phyloP scores from a whole-genome alignment of 2,888 invertebrate species.

The Megaustenia siamemsis region DNA sequence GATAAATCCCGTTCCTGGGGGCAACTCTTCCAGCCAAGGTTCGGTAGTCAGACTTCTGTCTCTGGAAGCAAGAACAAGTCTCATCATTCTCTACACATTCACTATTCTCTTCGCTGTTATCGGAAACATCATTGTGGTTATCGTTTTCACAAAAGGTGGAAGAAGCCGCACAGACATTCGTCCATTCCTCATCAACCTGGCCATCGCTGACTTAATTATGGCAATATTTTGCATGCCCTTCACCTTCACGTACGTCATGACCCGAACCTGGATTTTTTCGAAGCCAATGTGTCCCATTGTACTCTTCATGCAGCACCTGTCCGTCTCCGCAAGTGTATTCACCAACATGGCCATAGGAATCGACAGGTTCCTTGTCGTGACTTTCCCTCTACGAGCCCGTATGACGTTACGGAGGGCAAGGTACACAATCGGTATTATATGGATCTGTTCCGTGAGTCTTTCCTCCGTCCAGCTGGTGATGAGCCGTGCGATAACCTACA shows the following conservation, averaged over 20 bases:
- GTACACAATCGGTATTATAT: conserved; percentile 76
- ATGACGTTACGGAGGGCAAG: conserved; percentile 79
- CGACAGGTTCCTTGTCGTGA: conserved; percentile 79
- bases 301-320: conserved; percentile 81
- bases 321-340: conserved; percentile 81
- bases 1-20: not conserved
- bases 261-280: conserved; percentile 81
- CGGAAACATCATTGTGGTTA: conserved; percentile 81
- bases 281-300: conserved; percentile 81
- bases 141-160: conserved; percentile 80
- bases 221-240: conserved; percentile 94
- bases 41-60: conserved; percentile 48
- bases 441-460: conserved; percentile 79
- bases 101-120: conserved; percentile 81
- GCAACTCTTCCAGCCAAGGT: not conserved
- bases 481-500: conserved; percentile 67
- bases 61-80: conserved; percentile 58
- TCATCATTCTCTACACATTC: conserved; percentile 80
- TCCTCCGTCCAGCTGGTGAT: conserved; percentile 80
- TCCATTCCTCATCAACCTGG: conserved; percentile 89
- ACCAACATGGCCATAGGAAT: conserved; percentile 82
- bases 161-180: conserved; percentile 77
- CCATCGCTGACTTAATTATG: conserved; percentile 93
- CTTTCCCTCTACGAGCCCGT: conserved; percentile 77
- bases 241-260: conserved; percentile 83